A percentile compares a stretch with the other conserved stretches of the same genome.
These are phyloP conservation scores for Orycteropus afer DNA, from an alignment of 2,113 vertebrate species.

Conservation along the genomic window DNA sequence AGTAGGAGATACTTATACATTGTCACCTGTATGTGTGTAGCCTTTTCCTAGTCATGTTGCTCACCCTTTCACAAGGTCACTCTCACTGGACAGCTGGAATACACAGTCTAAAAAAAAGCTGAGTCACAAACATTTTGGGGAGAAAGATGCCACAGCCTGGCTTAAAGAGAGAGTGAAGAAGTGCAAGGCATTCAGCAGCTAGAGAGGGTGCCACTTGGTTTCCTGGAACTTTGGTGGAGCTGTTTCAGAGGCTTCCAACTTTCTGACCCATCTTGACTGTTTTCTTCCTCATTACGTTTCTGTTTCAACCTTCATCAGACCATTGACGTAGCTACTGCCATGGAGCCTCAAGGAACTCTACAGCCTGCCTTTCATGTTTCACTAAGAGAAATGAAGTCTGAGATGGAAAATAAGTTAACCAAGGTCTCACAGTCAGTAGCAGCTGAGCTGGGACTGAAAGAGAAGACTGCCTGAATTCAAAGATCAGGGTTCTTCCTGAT, in stretches of 20 bases:
- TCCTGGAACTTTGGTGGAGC: background rate
- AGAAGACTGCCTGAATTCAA: background rate
- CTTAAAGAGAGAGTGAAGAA: background rate
- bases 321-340: background rate
- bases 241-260: background rate
- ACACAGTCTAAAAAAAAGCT: background rate
- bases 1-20: background rate
- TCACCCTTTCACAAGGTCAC: background rate
- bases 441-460: background rate
- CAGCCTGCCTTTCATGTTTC: background rate
- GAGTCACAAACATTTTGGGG: background rate
- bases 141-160: background rate
- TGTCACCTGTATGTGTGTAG: background rate
- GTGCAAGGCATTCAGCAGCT: fast-evolving
- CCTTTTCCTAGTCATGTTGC: background rate
- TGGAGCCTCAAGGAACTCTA: background rate
- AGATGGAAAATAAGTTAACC: background rate
- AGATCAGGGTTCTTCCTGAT: background rate
- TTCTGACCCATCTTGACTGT: background rate
- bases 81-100: background rate
- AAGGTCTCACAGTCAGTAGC: background rate
- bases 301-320: background rate
- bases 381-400: background rate
- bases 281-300: background rate
- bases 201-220: background rate